A percentile compares a stretch with the other conserved stretches of the same genome.
phyloP scores from a whole-genome alignment of 53 echinoderm and acorn worm species.

The Astropecten irregularis region DNA sequence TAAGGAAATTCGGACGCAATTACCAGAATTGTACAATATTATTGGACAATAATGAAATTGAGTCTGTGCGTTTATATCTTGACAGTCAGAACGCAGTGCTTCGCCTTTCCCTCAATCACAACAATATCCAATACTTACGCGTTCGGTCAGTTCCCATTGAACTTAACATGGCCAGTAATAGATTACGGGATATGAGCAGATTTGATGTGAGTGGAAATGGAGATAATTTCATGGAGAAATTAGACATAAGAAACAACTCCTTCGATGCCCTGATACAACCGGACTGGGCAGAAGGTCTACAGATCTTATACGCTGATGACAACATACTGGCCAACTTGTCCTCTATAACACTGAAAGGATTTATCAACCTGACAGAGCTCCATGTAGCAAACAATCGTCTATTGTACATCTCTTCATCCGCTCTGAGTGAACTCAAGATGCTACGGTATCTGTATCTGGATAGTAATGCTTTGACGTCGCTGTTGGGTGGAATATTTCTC shows the following conservation, averaged over 20 bases:
- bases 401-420: neutral
- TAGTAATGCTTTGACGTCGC: neutral
- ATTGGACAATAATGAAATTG: conserved; percentile 1
- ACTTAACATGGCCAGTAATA: no score
- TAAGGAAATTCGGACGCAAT: no score
- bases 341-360: conserved; percentile 30
- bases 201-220: neutral
- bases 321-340: conserved; percentile 37
- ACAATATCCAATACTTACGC: neutral
- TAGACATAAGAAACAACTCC: conserved; percentile 6
- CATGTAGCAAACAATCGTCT: conserved; percentile 29
- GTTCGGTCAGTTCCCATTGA: no score
- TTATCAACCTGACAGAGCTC: conserved; percentile 21
- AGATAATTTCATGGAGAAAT: neutral
- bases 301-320: conserved; percentile 10
- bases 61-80: neutral
- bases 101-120: conserved; percentile 1
- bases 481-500: neutral
- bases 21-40: no score
- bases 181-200: no score
- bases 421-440: neutral
- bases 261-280: conserved; percentile 40
- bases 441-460: conserved; percentile 15
- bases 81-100: neutral
- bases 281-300: conserved; percentile 1